Percentiles rank a stretch among this genome's conserved stretches.
These are phyloP conservation scores for Aphaenogaster floridana DNA, from an alignment of 1,140 invertebrate genomes.

Conservation along the genomic window DNA sequence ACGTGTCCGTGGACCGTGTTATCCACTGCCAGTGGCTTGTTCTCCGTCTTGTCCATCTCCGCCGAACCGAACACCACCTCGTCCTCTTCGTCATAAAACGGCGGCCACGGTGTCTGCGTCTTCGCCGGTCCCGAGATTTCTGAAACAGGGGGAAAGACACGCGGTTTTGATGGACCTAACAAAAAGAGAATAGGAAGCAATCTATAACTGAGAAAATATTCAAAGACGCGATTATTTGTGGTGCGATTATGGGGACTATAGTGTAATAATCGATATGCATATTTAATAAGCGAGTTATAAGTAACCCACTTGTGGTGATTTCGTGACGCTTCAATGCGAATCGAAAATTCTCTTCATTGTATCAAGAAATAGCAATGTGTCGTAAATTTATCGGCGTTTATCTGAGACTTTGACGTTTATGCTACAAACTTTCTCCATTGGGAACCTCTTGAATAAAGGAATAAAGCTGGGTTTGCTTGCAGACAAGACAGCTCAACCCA, in stretches of 20 bases:
- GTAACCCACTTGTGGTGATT: neutral
- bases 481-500: slow-evolving; percentile 1
- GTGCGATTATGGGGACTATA: neutral
- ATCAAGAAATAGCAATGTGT: neutral
- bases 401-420: slow-evolving; percentile 26
- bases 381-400: slow-evolving; percentile 33
- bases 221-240: neutral
- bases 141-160: slow-evolving; percentile 59
- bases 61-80: slow-evolving; percentile 73
- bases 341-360: neutral
- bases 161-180: neutral
- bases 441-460: slow-evolving; percentile 42
- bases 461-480: neutral
- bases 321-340: neutral
- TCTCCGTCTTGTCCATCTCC: slow-evolving; percentile 78
- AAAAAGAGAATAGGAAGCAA: neutral
- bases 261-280: neutral
- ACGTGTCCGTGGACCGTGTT: slow-evolving; percentile 75
- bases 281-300: neutral
- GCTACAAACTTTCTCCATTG: slow-evolving; percentile 50
- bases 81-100: slow-evolving; percentile 76
- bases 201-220: neutral
- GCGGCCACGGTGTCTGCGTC: slow-evolving; percentile 63
- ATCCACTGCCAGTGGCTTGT: slow-evolving; percentile 73
- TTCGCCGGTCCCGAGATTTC: slow-evolving; percentile 76